Base-by-base conservation (phyloP, 2,113 vertebrate genomes). In the Nibea albiflora region DNA sequence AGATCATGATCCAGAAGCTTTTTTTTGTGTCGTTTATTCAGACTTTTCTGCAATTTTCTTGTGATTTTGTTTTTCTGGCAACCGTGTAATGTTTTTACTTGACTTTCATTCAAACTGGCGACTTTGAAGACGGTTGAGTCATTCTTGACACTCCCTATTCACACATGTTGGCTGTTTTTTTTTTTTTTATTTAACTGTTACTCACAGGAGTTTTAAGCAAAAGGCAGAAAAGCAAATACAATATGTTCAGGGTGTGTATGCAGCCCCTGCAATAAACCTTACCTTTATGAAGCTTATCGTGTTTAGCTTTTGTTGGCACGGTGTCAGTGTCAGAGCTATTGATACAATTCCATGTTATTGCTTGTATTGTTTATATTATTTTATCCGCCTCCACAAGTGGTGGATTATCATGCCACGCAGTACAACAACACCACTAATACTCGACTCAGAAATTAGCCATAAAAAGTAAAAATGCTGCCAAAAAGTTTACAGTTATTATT, bases 141-240 rank as follows among this genome's bases (percentile, higher is more conserved):
- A 15, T 14, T 6, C 14, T 14, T 26, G 11, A 52, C 35, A 17
- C 8, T 20, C 22, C 7, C 12, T 8, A 22, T 66, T 82, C 58
- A 73, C 39, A 57, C 58, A 52, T 2, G 2, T 16, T 19, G 11
- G 11, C 28, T 53, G 16, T 54, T 79, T 74, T 73, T n/a, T 82
- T 53, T 12, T 54, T 79, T 74, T 73, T n/a, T 82, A 71, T 81
- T 77, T 65, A 49, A 35, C 31, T 52, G 67, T 63, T 57, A 31
- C 47, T 60, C 8, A 3, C 65, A 46, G 63, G 66, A 72, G 63
- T 69, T 70, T 11, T 53, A 80, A 39, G 39, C 73, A 61, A 73
- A 61, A 56, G 52, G 73, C 81, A 56, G n/a, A 35, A 81, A 63
- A 71, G 76, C 66, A 86, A 90, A 91, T 62, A 46, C 50, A 61